phyloP scores from a whole-genome alignment of 92 coral and sea anemone species.

The Umimayanthus chanpuru region DNA sequence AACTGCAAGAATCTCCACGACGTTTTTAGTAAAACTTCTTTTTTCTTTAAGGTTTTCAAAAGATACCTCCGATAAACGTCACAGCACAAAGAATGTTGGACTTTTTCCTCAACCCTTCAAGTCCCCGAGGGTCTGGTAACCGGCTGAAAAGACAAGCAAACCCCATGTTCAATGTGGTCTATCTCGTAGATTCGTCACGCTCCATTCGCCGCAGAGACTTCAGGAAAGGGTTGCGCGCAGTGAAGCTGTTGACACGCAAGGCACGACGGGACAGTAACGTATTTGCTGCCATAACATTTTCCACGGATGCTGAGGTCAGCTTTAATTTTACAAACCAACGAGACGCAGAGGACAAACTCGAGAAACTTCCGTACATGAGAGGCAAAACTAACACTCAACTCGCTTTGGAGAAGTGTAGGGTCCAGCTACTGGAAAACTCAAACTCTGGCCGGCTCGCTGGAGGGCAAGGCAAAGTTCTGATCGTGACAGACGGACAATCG shows the following conservation, averaged over 20 bases:
- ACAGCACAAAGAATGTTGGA: conserved; percentile 28
- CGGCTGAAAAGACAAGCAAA: conserved; percentile 13
- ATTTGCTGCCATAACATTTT: conserved; percentile 35
- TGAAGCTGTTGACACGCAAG: conserved; percentile 36
- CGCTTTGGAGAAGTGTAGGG: conserved; percentile 19
- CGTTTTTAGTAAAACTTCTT: not conserved
- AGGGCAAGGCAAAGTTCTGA: conserved; percentile 17
- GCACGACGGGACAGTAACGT: conserved; percentile 37
- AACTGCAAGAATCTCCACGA: too few relatives aligned
- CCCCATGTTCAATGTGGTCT: conserved; percentile 29
- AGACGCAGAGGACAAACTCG: conserved; percentile 22
- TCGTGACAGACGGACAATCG: conserved; percentile 39
- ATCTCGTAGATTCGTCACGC: conserved; percentile 24
- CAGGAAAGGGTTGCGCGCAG: conserved; percentile 30
- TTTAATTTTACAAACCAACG: conserved; percentile 38
- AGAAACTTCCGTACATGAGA: conserved; percentile 11
- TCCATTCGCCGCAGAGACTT: conserved; percentile 44
- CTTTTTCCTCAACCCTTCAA: conserved; percentile 29
- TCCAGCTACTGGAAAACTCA: conserved; percentile 13
- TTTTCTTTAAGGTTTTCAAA: conserved; percentile 15
- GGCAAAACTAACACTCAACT: conserved; percentile 33
- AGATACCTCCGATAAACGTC: conserved; percentile 23
- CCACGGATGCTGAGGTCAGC: conserved; percentile 34
- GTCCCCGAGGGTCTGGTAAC: not conserved
- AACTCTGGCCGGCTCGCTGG: not conserved